Conservation (phyloP, 23 tunicate genomes). For the Ciona savignyi region DNA sequence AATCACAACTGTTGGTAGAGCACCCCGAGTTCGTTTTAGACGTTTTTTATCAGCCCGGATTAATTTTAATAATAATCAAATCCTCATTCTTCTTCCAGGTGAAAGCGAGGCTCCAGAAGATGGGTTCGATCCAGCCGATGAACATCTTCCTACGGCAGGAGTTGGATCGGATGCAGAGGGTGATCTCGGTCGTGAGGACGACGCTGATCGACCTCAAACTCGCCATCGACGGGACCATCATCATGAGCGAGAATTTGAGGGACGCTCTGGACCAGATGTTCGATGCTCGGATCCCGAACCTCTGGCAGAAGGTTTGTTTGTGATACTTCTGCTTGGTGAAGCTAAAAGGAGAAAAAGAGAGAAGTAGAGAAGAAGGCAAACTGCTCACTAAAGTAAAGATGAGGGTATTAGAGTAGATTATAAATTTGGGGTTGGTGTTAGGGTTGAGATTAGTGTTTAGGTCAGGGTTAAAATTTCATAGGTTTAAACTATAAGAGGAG, state of each 20-base stretch:
- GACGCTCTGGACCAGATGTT: slow-evolving; percentile 99
- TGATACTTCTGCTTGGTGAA: too few species aligned
- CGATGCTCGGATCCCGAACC: slow-evolving; percentile 93
- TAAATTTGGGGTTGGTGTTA: too few species aligned
- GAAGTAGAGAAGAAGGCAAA: too few species aligned
- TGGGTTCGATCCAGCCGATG: slow-evolving; percentile 99
- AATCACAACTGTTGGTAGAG: too few species aligned
- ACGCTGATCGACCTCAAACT: slow-evolving; percentile 91
- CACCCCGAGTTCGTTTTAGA: too few species aligned
- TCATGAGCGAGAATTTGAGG: slow-evolving; percentile 95
- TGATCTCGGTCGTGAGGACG: slow-evolving; percentile 75
- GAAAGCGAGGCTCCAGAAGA: slow-evolving; percentile 87
- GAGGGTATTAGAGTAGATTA: too few species aligned
- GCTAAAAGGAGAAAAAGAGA: too few species aligned
- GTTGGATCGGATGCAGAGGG: slow-evolving; percentile 96
- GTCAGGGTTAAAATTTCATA: too few species aligned
- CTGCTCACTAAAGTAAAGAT: too few species aligned
- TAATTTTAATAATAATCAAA: not conserved
- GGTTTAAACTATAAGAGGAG: too few species aligned
- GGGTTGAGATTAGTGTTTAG: too few species aligned
- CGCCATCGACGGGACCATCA: slow-evolving; percentile 98
- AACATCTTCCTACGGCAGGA: slow-evolving; percentile 99
- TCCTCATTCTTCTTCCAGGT: slow-evolving; percentile 30
- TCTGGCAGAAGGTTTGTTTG: slow-evolving; percentile 89
- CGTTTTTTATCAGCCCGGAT: too few species aligned